Evolutionary conservation across 2,888 invertebrate genomes (phyloP).

Genomic region (Drosophila prostipennis): DNA sequence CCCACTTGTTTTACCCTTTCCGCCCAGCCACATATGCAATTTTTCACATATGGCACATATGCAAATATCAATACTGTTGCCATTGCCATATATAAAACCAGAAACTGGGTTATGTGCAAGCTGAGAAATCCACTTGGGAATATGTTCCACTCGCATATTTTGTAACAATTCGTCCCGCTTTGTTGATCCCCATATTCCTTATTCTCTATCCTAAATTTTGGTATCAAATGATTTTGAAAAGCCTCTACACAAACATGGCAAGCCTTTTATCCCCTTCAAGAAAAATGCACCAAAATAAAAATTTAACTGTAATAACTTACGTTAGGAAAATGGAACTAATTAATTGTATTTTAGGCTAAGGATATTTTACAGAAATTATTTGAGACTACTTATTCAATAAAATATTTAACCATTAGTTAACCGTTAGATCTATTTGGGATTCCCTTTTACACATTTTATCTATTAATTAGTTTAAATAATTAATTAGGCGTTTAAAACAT

Average conservation of each 20-base stretch:
- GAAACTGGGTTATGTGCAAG: conserved; percentile 41
- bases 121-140: conserved; percentile 29
- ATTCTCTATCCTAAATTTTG: not conserved
- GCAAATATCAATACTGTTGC: conserved; percentile 44
- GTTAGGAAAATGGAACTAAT: too few species aligned
- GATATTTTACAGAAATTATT: too few species aligned
- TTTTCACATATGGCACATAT: conserved; percentile 42
- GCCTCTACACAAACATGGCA: not conserved
- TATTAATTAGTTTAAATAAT: conserved; percentile 5
- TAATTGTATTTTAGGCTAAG: too few species aligned
- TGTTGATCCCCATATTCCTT: conserved; percentile 6
- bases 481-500: not conserved
- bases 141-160: conserved; percentile 43
- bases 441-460: not conserved
- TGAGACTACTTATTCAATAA: too few species aligned
- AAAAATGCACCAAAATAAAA: not conserved
- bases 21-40: conserved; percentile 20
- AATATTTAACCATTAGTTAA: not conserved
- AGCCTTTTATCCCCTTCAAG: not conserved
- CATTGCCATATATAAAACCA: conserved; percentile 37
- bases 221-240: not conserved
- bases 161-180: conserved; percentile 26
- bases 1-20: conserved; percentile 8
- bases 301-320: too few species aligned
- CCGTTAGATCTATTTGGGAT: not conserved